A percentile compares a stretch with the other conserved stretches of the same genome.
Evolutionary conservation across 2,888 invertebrate species (phyloP).

Genomic region (Hydroisotoma schaefferi): DNA sequence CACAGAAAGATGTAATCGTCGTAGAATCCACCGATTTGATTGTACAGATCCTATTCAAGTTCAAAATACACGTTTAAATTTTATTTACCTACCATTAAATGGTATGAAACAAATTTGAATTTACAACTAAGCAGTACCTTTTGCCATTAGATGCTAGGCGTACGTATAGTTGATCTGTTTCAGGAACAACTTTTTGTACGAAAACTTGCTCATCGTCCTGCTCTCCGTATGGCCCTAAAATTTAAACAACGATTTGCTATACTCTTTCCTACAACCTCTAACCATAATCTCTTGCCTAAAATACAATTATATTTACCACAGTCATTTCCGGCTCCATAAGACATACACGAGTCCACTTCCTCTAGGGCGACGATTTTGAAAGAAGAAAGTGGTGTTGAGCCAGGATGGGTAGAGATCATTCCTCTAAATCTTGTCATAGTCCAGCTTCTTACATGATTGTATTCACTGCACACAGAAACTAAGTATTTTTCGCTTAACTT

Average conservation of each 20-base stretch:
- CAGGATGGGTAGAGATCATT: conserved; percentile 98
- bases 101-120: background rate
- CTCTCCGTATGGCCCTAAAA: conserved; percentile 86
- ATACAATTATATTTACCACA: conserved; percentile 56
- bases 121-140: conserved; percentile 62
- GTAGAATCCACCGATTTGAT: conserved; percentile 92
- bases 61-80: too few relatives aligned
- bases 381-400: conserved; percentile 93
- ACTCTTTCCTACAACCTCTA: too few relatives aligned
- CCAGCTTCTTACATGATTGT: conserved; percentile 69
- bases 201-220: conserved; percentile 98
- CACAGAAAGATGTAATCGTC: conserved; percentile 90
- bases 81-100: background rate
- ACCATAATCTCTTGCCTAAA: background rate
- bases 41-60: conserved; percentile 73
- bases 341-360: conserved; percentile 54
- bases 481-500: conserved; percentile 92
- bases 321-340: conserved; percentile 60
- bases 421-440: conserved; percentile 90
- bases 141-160: conserved; percentile 92
- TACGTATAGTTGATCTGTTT: conserved; percentile 91
- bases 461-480: conserved; percentile 94
- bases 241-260: background rate
- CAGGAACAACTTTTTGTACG: conserved; percentile 95
- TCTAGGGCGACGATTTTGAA: conserved; percentile 91